These are phyloP conservation scores for Coremacera marginata DNA, from an alignment of 2,888 invertebrate species.

Conservation along the genomic window DNA sequence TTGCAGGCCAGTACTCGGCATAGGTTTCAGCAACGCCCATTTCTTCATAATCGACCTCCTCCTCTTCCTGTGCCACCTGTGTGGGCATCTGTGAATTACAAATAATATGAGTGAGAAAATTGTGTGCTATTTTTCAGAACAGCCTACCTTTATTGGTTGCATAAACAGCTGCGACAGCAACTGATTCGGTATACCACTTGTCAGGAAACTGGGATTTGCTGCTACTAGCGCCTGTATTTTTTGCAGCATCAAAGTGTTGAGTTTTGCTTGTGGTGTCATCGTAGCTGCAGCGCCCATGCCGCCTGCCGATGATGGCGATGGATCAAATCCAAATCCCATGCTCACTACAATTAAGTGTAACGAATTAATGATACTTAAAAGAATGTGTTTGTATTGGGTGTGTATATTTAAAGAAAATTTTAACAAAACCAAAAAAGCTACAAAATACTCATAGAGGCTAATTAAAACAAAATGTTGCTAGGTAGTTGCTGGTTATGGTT, in stretches of 20 bases:
- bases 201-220: slow-evolving; percentile 67
- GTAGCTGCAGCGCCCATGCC: slow-evolving; percentile 43
- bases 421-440: neutral
- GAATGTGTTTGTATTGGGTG: too few relatives aligned
- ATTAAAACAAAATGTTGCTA: neutral
- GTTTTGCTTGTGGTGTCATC: slow-evolving; percentile 55
- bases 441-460: neutral
- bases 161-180: slow-evolving; percentile 75
- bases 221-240: slow-evolving; percentile 67
- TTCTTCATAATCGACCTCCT: slow-evolving; percentile 93
- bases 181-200: slow-evolving; percentile 71
- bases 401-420: neutral
- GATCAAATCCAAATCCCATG: slow-evolving; percentile 46
- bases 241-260: slow-evolving; percentile 64
- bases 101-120: neutral
- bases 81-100: slow-evolving; percentile 43
- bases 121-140: too few relatives aligned
- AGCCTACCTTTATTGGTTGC: slow-evolving; percentile 72
- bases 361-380: slow-evolving; percentile 13
- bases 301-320: slow-evolving; percentile 5
- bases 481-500: neutral
- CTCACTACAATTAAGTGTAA: slow-evolving; percentile 42
- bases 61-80: slow-evolving; percentile 73
- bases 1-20: slow-evolving; percentile 97
- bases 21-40: slow-evolving; percentile 99